These are phyloP conservation scores for Penelope pileata DNA, from an alignment of 2,113 vertebrate species.

Conservation along the genomic window DNA sequence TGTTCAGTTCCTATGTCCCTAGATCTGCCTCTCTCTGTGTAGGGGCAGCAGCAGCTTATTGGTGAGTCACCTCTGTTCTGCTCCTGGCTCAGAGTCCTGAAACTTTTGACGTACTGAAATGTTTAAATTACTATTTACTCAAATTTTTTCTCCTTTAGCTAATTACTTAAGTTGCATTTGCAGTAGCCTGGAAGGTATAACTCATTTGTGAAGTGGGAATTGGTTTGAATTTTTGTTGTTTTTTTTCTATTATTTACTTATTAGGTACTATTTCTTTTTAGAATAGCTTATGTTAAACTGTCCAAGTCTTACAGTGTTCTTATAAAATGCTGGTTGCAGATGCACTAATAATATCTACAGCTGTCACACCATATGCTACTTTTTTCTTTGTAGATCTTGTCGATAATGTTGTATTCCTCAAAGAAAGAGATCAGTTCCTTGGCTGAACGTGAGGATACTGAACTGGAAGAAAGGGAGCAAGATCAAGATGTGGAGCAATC, in stretches of 20 bases:
- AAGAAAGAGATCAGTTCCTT: slow-evolving; percentile 89
- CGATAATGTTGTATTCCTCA: slow-evolving; percentile 96
- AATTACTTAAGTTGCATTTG: neutral
- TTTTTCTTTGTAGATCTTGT: slow-evolving; percentile 81
- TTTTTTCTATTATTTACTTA: neutral
- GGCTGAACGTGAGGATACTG: slow-evolving; percentile 80
- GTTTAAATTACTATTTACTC: neutral
- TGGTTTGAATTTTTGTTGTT: neutral
- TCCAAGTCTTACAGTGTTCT: neutral
- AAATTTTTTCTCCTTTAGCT: neutral
- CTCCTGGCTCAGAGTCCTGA: neutral
- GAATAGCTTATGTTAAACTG: neutral
- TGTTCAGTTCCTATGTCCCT: neutral
- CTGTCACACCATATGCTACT: neutral
- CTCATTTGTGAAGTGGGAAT: neutral
- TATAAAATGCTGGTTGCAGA: neutral
- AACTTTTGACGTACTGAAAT: neutral
- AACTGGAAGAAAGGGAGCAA: slow-evolving; percentile 79
- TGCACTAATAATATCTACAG: neutral
- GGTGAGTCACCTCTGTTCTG: neutral
- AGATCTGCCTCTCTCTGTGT: neutral
- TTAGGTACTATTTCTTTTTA: neutral
- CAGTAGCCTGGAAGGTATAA: neutral
- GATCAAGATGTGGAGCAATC: slow-evolving; percentile 86
- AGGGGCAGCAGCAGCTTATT: neutral